phyloP scores from a whole-genome alignment of 2,797 vertebrate species.

The Schizopygopsis pylzovi region DNA sequence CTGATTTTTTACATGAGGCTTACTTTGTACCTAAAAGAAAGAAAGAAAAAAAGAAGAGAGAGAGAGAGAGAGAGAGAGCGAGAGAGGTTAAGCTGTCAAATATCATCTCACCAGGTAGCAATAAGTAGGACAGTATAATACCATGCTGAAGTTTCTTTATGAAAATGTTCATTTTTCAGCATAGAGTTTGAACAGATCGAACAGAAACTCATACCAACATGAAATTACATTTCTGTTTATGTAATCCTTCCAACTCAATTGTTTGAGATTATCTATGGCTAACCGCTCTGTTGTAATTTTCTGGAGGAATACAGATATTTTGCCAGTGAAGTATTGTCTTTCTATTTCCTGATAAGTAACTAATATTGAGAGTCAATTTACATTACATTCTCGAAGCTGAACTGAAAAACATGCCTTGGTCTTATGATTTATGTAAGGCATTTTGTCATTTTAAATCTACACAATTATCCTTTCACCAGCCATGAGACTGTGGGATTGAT shows the following conservation, averaged over 20 bases:
- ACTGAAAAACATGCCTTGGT: conserved; percentile 3
- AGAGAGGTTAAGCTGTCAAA: neutral
- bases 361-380: conserved; percentile 11
- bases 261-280: conserved; percentile 20
- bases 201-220: neutral
- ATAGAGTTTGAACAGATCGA: neutral
- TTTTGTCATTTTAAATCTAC: conserved; percentile 28
- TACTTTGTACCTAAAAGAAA: conserved; percentile 71
- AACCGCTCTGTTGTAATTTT: conserved; percentile 20
- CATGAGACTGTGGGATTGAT: conserved; percentile 33
- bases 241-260: conserved; percentile 7
- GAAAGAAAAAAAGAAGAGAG: no score
- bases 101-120: neutral
- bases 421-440: conserved; percentile 14
- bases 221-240: conserved; percentile 6
- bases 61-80: neutral
- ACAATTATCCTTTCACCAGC: conserved; percentile 8
- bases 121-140: neutral
- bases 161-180: neutral
- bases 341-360: conserved; percentile 17
- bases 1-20: conserved; percentile 71
- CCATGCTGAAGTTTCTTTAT: neutral
- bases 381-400: conserved; percentile 7
- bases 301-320: neutral
- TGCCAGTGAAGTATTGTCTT: conserved; percentile 10